A percentile compares a stretch with the other conserved stretches of the same genome.
Evolutionary conservation across 2,113 vertebrate genomes (phyloP).

Genomic region (Microcebus griseorufus): DNA sequence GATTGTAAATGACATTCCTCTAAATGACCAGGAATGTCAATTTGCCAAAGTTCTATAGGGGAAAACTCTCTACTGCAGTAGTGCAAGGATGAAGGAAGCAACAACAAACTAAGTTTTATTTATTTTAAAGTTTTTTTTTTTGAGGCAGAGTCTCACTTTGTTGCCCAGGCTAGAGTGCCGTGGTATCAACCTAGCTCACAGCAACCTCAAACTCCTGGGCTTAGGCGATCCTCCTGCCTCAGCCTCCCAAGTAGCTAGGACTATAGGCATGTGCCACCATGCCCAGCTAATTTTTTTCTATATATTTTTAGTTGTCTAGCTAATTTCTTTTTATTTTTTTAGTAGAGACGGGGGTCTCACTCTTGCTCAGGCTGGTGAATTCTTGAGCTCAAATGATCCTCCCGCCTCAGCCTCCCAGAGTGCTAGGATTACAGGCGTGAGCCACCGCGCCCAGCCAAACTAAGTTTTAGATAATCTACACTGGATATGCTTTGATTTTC

Average conservation of each 20-base stretch:
- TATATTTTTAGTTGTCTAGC: too few species aligned
- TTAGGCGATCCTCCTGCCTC: too few species aligned
- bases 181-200: too few species aligned
- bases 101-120: neutral
- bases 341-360: neutral
- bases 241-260: too few species aligned
- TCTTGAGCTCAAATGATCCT: neutral
- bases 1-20: too few species aligned
- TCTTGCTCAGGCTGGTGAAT: neutral
- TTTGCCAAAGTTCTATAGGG: neutral
- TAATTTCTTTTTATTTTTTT: too few species aligned
- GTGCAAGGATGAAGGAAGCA: neutral
- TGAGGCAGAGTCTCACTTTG: too few species aligned
- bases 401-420: neutral
- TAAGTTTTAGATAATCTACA: neutral
- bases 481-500: neutral
- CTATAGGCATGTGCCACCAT: too few species aligned
- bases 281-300: too few species aligned
- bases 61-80: neutral
- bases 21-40: neutral
- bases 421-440: neutral
- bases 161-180: too few species aligned
- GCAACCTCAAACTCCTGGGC: too few species aligned
- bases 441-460: neutral
- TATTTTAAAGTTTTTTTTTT: too few species aligned